Base-by-base conservation (phyloP, 2,797 vertebrate genomes). In the Calcarius lapponicus region DNA sequence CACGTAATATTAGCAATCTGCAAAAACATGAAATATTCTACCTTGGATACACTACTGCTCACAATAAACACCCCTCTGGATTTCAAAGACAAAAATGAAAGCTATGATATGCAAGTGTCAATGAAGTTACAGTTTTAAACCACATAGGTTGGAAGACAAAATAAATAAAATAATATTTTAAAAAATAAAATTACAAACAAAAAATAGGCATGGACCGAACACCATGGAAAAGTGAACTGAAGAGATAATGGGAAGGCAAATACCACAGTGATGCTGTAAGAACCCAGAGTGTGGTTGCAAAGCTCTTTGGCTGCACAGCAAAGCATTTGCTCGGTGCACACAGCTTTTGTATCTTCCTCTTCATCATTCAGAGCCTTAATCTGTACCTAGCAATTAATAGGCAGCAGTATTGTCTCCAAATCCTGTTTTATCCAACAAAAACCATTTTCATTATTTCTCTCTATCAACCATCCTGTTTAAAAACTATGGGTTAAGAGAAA, bases 1-100 rank as follows among this genome's bases (percentile, higher is more conserved):
- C n/a, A n/a, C 21, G 18, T 64, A 79, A 86, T 51, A n/a, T 34
- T 1, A 19, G 53, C 81, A 96, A 82, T 64, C 90, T 96, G 81
- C 80, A 81, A 74, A 70, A 86, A 42, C 50, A 82, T 4, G 4
- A 70, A 91, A 64, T 73, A 85, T 60, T 83, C 66, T 84, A 86
- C 86, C 76, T 94, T 73, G 71, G 79, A 86, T 17, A 71, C 16
- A 53, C 29, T 53, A 40, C 17, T 12, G 7, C 65, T 80, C 32
- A 58, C 21, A 7, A 17, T 36, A 26, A 51, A 84, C 57, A 40
- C 9, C 34, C 29, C 13, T 76, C 24, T 7, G 5, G 7, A 81
- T 57, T 80, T 88, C 34, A 47, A 57, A 88, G 73, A 38, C 21
- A 86, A 74, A 81, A 80, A 70, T 50, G 40, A 29, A 87, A 84